Percentiles rank a stretch among this genome's conserved stretches.
phyloP scores from a whole-genome alignment of 37 sponge, comb jelly and placozoan species.

The Geodia barretti region DNA sequence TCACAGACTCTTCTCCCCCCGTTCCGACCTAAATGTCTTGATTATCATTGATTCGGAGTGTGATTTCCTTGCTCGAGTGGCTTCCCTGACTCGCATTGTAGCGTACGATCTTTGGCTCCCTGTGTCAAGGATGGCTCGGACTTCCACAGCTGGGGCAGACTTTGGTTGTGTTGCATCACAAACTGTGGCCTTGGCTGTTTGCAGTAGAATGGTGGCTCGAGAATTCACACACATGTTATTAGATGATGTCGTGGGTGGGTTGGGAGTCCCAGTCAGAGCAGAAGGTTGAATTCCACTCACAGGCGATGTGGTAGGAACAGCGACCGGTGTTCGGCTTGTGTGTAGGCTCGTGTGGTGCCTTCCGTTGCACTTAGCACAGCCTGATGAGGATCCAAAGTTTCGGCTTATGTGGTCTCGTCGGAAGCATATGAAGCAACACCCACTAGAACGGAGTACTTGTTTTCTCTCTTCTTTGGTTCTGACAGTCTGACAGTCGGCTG shows the following conservation, averaged over 20 bases:
- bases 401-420: constrained; percentile 10
- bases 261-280: background rate
- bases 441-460: constrained; percentile 1
- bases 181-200: background rate
- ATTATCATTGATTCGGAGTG: background rate
- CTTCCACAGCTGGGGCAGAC: constrained; percentile 1
- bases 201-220: no score
- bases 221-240: no score
- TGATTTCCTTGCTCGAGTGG: background rate
- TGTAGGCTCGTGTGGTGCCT: constrained; percentile 52
- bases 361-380: constrained; percentile 6
- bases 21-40: background rate
- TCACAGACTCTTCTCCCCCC: background rate
- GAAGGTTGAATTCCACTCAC: background rate
- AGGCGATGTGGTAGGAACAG: background rate
- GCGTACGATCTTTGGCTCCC: constrained; percentile 36
- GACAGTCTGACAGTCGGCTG: background rate
- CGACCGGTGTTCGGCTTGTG: no score
- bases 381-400: constrained; percentile 18
- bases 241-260: background rate
- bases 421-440: constrained; percentile 36
- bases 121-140: constrained; percentile 14
- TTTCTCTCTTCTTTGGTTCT: background rate
- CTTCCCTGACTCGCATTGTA: background rate
- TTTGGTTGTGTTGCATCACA: background rate